phyloP scores from a whole-genome alignment of 2,888 invertebrate genomes.

The Trachelus troglodyta region DNA sequence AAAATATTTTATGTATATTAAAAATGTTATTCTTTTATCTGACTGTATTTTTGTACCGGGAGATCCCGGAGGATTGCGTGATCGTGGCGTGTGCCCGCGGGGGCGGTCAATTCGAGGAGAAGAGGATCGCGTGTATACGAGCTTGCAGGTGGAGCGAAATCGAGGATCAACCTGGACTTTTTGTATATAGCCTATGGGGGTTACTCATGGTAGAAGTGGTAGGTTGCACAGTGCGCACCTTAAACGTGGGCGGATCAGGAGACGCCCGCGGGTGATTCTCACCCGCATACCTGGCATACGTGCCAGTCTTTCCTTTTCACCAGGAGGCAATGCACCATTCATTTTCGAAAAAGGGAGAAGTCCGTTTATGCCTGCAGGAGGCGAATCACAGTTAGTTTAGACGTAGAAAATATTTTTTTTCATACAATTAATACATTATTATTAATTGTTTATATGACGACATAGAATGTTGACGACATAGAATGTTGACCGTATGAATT shows the following conservation, averaged over 20 bases:
- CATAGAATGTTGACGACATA: not conserved
- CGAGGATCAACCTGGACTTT: constrained; percentile 22
- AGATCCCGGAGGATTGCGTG: constrained; percentile 48
- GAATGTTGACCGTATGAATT: not conserved
- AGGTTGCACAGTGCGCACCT: constrained; percentile 41
- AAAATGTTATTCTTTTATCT: not conserved
- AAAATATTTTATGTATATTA: no score
- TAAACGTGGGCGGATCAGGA: constrained; percentile 59
- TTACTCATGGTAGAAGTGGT: constrained; percentile 18
- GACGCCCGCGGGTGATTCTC: constrained; percentile 57
- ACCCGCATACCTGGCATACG: constrained; percentile 57
- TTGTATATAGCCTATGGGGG: not conserved
- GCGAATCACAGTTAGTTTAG: not conserved
- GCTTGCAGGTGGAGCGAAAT: constrained; percentile 44
- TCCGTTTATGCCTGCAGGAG: not conserved
- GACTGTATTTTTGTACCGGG: not conserved
- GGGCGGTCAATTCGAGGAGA: constrained; percentile 45
- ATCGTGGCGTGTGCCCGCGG: constrained; percentile 63
- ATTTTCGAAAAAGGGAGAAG: not conserved
- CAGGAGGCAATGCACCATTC: constrained; percentile 14
- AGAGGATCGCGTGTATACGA: constrained; percentile 43
- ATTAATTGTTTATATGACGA: not conserved
- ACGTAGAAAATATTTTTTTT: not conserved
- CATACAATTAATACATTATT: not conserved
- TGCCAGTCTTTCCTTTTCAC: constrained; percentile 31